A percentile compares a stretch with the other conserved stretches of the same genome.
Evolutionary conservation across 1,140 invertebrate species (phyloP).

Genomic region (Trachymyrmex cornetzi): DNA sequence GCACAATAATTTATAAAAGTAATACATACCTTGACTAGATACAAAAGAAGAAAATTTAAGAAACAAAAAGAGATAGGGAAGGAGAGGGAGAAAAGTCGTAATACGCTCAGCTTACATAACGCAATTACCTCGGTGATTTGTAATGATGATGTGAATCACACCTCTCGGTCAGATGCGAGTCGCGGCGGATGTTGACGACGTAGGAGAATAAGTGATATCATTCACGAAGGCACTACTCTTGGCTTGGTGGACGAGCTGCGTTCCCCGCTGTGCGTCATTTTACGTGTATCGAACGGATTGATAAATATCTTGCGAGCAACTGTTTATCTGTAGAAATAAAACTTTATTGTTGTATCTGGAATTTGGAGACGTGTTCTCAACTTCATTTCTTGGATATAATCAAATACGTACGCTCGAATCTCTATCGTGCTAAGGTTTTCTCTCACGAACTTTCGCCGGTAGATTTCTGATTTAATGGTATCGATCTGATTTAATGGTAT

Average conservation of each 20-base stretch:
- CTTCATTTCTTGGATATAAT: not conserved
- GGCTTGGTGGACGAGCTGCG: not conserved
- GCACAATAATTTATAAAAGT: too few species aligned
- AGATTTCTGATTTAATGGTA: not conserved
- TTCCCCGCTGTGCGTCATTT: conserved; percentile 19
- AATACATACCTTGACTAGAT: too few species aligned
- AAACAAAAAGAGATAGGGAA: not conserved
- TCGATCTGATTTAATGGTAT: not conserved
- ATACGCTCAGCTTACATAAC: conserved; percentile 50
- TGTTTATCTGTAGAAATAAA: not conserved
- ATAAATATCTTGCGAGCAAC: not conserved
- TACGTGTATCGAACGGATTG: not conserved
- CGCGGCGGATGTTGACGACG: conserved; percentile 26
- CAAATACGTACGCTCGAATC: not conserved
- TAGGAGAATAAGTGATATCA: conserved; percentile 39
- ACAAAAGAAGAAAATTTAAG: not conserved
- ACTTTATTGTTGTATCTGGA: not conserved
- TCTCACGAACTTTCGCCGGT: not conserved
- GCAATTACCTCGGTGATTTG: conserved; percentile 55
- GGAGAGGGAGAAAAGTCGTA: not conserved
- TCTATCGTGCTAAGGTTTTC: not conserved
- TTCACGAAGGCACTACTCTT: conserved; percentile 13
- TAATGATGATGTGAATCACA: conserved; percentile 62
- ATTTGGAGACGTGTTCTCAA: not conserved
- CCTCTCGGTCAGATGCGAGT: not conserved